Evolutionary conservation across 2,797 vertebrate species (phyloP).

Genomic region (Alcedo atthis): DNA sequence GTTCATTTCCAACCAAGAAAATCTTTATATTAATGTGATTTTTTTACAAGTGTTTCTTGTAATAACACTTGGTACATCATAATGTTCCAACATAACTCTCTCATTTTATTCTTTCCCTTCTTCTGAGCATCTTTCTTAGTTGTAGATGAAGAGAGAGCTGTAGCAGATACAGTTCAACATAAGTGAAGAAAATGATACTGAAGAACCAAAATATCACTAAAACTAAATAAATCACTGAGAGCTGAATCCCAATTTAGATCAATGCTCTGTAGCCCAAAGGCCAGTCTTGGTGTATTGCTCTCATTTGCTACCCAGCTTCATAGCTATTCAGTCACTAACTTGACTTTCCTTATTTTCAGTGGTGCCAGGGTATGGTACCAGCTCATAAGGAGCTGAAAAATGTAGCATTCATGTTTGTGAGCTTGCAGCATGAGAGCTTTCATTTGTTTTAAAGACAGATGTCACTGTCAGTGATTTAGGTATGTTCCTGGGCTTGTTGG

Average conservation of each 20-base stretch:
- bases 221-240: neutral
- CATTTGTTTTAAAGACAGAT: neutral
- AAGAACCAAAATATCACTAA: neutral
- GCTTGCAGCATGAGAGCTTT: neutral
- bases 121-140: neutral
- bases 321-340: neutral
- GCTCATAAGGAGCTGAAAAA: neutral
- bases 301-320: neutral
- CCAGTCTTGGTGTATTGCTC: neutral
- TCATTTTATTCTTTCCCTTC: neutral
- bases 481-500: neutral
- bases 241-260: neutral
- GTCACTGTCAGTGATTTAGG: neutral
- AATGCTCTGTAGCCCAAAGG: neutral
- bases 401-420: neutral
- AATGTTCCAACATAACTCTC: neutral
- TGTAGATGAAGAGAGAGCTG: neutral
- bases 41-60: conserved; percentile 74
- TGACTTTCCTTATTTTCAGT: neutral
- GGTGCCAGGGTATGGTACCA: neutral
- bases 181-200: neutral
- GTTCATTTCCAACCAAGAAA: conserved; percentile 72
- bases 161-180: neutral
- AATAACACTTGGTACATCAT: neutral
- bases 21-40: conserved; percentile 70